Evolutionary conservation across 2,797 vertebrate genomes (phyloP), one percentile per base, ranked within the genome.

Genomic region (Helostoma temminkii): DNA sequence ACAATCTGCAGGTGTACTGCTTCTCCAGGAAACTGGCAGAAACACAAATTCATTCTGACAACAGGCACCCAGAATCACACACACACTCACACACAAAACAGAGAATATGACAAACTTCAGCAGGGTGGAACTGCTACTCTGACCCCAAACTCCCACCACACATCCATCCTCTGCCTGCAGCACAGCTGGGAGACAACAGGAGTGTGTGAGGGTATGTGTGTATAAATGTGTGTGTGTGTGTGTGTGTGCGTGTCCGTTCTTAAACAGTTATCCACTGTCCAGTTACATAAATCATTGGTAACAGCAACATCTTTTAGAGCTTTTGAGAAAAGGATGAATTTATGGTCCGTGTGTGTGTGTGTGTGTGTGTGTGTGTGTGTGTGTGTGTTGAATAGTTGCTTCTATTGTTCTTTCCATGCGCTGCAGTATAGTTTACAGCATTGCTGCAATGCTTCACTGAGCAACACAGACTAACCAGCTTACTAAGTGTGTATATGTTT

Each of bases 401-500:
- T 64, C 52, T 11, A 9, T 52, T 47, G 21, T 41, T 58, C 18
- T 19, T 30, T 64, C n/a, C 47, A 70, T 36, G 36, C 70, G 61
- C 68, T 70, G 78, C 69, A 81, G 82, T 74, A 76, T 74, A 74
- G 63, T 52, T 58, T 46, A 7, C 59, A 59, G 58, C 34, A 66
- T 37, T 55, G 66, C 53, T 65, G 68, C 58, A 30, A 71, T 7
- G 70, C 83, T 85, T 47, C 67, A 66, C 63, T 74, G 55, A 84
- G 66, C 82, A 79, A 41, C 43, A 59, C 66, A 59, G 76, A 85
- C 59, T 77, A 81, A 82, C 56, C 56, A 72, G 67, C 56, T 68
- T 54, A n/a, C 10, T 54, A 55, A 58, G 30, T 57, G 53, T 43
- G 24, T 72, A 42, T 12, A 25, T 41, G 52, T 42, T 19, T 39